Base-by-base conservation (phyloP, 2,888 invertebrate species). In the Torymus tubicola region DNA sequence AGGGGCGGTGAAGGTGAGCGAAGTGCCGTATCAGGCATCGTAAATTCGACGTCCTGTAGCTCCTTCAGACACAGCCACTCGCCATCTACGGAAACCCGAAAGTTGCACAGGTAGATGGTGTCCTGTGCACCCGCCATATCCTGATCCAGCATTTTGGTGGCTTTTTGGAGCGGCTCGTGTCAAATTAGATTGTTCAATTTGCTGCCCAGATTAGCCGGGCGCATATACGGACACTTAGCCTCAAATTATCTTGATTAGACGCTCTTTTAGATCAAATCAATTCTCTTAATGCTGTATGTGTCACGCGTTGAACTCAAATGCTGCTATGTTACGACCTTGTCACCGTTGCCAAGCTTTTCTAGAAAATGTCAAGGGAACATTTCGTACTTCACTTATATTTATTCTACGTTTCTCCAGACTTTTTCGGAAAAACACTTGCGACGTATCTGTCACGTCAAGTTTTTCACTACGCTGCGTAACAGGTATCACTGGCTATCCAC, bases 41-140 rank as follows among this genome's bases (percentile, higher is more conserved):
- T 92, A 85, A 93, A 93, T 88, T 97, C 96, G 89, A 98, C 96
- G 91, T 98, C 98, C 87, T 97, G 96, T 81, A 98, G 92, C 91
- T 98, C 98, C 90, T 97, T 96, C 78, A 98, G 92, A 90, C 98
- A 98, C 80, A 98, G 93, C 98, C 98, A 98, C 91, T 98, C 98
- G 81, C 98, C 98, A 88, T 98, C 98, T 63, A 98, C 98, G 72
- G 98, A 98, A 8, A 98, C 98, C 79, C 98, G 96, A 91, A 98
- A 98, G 91, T 98, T 98, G 92, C 98, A 98, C 91, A 98, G 92
- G 92, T 98, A 98, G 88, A 98, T 98, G 78, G 98, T 98, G 91
- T 98, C 98, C 92, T 98, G 97, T 67, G 97, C 98, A 86, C 96
- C 96, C 86, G 95, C 95, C 94, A 95, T 95, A 87, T 95, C 95